phyloP scores from a whole-genome alignment of 2,888 invertebrate genomes.

The Eustalomyia histrio region DNA sequence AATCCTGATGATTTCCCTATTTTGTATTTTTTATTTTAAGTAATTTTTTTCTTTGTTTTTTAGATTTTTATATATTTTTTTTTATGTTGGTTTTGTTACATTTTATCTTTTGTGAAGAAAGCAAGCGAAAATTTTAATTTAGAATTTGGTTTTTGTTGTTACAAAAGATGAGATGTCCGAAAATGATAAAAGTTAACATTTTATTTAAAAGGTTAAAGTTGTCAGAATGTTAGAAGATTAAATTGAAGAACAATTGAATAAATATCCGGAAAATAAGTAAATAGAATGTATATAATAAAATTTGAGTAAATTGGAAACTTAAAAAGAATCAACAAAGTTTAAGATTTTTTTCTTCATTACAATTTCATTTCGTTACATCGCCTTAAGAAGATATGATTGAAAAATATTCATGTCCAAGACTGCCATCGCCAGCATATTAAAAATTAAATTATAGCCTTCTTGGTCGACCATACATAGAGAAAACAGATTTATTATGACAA shows the following conservation, averaged over 20 bases:
- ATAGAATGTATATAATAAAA: too few relatives aligned
- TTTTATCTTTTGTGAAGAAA: conserved; percentile 48
- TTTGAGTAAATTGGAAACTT: too few relatives aligned
- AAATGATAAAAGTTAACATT: conserved; percentile 35
- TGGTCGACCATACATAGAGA: too few relatives aligned
- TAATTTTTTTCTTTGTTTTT: conserved; percentile 29
- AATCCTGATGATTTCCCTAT: conserved; percentile 44
- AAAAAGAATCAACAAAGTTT: too few relatives aligned
- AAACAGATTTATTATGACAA: too few relatives aligned
- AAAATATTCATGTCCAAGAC: too few relatives aligned
- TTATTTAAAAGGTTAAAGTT: conserved; percentile 40
- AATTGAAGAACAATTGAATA: neutral
- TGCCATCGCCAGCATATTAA: too few relatives aligned
- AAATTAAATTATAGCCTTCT: too few relatives aligned
- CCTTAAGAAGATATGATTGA: too few relatives aligned
- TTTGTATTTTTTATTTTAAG: neutral
- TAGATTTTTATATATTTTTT: conserved; percentile 17
- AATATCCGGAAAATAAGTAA: neutral
- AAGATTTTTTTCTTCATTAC: too few relatives aligned
- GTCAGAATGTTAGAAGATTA: conserved; percentile 11
- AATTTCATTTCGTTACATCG: too few relatives aligned
- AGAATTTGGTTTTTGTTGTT: conserved; percentile 41
- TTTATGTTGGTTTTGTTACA: conserved; percentile 22
- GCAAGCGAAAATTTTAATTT: conserved; percentile 63
- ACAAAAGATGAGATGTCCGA: conserved; percentile 32